Evolutionary conservation across 2,113 vertebrate genomes (phyloP).

Genomic region (Actinemys pallida): DNA sequence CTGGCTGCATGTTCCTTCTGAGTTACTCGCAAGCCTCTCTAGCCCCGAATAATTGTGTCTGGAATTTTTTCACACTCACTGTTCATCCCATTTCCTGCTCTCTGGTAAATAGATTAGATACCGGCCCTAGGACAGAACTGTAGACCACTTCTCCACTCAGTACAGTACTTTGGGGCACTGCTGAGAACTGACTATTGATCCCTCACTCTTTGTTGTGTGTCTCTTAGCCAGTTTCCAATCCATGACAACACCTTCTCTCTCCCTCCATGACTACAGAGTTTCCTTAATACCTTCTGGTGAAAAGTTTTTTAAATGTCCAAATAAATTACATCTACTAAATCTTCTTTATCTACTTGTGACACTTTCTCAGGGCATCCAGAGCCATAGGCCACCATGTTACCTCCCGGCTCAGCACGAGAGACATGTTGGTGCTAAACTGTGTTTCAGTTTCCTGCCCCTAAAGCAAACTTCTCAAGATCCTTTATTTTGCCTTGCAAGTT

Average conservation of each 20-base stretch:
- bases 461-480: background rate
- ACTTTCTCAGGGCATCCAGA: background rate
- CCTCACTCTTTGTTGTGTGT: background rate
- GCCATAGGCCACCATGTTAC: background rate
- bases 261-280: background rate
- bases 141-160: background rate
- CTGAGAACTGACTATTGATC: constrained; percentile 8
- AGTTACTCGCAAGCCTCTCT: background rate
- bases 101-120: background rate
- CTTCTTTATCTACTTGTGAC: background rate
- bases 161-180: background rate
- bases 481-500: background rate
- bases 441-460: background rate
- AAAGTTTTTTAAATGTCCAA: background rate
- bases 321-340: background rate
- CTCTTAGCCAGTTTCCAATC: background rate
- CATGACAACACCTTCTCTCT: accelerated
- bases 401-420: background rate
- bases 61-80: background rate
- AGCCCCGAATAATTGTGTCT: background rate
- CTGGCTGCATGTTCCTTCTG: background rate
- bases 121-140: background rate
- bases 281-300: background rate
- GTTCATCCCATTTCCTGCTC: background rate
- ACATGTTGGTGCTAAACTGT: background rate